Conservation (phyloP, 2,888 invertebrate species). For the Diplolepis rosae region DNA sequence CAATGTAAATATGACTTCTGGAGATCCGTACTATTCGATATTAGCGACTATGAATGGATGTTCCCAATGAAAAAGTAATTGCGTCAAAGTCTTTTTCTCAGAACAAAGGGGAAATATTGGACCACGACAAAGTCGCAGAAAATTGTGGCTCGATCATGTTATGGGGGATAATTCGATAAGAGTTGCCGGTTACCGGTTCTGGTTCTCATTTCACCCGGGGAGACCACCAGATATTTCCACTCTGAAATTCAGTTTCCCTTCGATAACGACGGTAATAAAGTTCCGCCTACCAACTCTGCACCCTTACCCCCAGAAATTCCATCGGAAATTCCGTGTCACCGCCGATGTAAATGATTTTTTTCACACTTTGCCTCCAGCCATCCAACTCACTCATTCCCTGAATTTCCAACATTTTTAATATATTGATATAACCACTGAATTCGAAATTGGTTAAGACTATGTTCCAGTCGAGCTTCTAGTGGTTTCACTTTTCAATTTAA, state of each 20-base stretch:
- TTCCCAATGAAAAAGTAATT: constrained; percentile 18
- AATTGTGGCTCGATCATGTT: constrained; percentile 45
- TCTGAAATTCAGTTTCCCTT: constrained; percentile 55
- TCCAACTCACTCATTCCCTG: not conserved
- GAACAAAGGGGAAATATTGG: constrained; percentile 11
- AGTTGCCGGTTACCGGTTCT: constrained; percentile 45
- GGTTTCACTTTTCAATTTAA: not conserved
- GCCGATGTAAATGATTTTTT: constrained; percentile 40
- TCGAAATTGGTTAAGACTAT: not conserved
- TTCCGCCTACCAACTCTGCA: constrained; percentile 47
- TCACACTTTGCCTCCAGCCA: constrained; percentile 24
- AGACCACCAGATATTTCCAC: constrained; percentile 50
- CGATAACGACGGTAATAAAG: constrained; percentile 59
- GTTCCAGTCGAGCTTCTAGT: not conserved
- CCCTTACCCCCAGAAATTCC: constrained; percentile 39
- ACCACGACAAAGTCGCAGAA: constrained; percentile 39
- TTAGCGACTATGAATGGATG: not conserved
- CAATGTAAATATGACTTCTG: not conserved
- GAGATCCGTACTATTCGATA: constrained; percentile 6
- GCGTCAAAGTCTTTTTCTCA: constrained; percentile 4
- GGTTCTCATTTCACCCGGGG: constrained; percentile 26
- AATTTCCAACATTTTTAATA: constrained; percentile 4
- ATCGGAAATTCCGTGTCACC: constrained; percentile 43
- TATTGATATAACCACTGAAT: not conserved
- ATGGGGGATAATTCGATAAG: constrained; percentile 50